Percentiles rank a stretch among this genome's conserved stretches.
Evolutionary conservation across 30 jellyfish, hydroid and myxozoan genomes (phyloP).

Genomic region (Pseudorhiza aurosa): DNA sequence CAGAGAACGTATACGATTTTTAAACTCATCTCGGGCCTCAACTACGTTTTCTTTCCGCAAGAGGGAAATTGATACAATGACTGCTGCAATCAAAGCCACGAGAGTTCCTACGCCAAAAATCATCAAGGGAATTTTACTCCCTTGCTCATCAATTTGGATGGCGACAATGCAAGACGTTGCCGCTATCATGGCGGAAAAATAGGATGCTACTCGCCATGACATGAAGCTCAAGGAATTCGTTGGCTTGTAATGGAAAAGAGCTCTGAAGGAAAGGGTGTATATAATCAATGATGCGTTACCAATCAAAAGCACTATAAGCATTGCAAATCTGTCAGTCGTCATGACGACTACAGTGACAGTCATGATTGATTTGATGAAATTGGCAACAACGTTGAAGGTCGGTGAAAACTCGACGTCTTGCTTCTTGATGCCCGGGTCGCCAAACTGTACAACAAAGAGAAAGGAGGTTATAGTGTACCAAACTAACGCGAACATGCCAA

Average conservation of each 20-base stretch:
- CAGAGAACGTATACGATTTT: slow-evolving; percentile 33
- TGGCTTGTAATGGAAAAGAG: slow-evolving; percentile 59
- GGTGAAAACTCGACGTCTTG: slow-evolving; percentile 93
- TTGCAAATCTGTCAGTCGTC: slow-evolving; percentile 62
- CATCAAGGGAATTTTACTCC: slow-evolving; percentile 69
- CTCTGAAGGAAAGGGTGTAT: slow-evolving; percentile 62
- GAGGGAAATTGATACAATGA: slow-evolving; percentile 45
- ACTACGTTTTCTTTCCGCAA: slow-evolving; percentile 31
- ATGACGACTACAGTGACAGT: slow-evolving; percentile 73
- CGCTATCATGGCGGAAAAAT: slow-evolving; percentile 45
- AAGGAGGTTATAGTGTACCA: slow-evolving; percentile 90
- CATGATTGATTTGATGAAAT: slow-evolving; percentile 77
- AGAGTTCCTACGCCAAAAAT: slow-evolving; percentile 64
- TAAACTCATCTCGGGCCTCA: slow-evolving; percentile 61
- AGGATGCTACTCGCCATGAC: slow-evolving; percentile 90
- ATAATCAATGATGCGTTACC: slow-evolving; percentile 43
- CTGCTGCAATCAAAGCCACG: slow-evolving; percentile 45
- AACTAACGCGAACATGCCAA: slow-evolving; percentile 77
- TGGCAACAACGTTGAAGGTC: slow-evolving; percentile 71
- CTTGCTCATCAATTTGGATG: slow-evolving; percentile 24
- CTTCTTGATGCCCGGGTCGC: slow-evolving; percentile 74
- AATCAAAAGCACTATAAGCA: slow-evolving; percentile 42
- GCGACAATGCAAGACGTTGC: slow-evolving; percentile 77
- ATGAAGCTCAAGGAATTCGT: slow-evolving; percentile 70
- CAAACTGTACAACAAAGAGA: slow-evolving; percentile 66